Base-by-base conservation (phyloP, 2,888 invertebrate genomes). In the Calameuta filiformis region DNA sequence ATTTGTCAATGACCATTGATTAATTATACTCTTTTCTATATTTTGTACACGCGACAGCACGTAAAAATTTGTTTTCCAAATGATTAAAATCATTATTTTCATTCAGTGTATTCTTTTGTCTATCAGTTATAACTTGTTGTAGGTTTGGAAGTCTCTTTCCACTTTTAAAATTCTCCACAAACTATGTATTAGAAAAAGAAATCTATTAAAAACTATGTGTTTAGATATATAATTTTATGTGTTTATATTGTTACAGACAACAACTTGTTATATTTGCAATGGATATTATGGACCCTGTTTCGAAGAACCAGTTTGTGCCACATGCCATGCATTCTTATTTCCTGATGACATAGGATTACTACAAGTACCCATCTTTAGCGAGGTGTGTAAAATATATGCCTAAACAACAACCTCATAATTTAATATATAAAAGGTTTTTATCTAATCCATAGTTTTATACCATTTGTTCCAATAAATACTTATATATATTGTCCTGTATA, bases 231-330 rank as follows among this genome's bases (percentile, higher is more conserved):
- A 9, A 56, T 56, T 56, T 56, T 56, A 56, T 56, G 15, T 40
- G 23, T 23, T 23, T 79, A 30, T 77, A 69, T 73, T 75, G 11
- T 89, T 93, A 31, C 92, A 96, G 96, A 94, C 95, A 89, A 92
- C 93, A 33, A 92, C 94, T 75, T 98, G 98, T 90, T 95, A 95
- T 88, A 94, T 96, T 78, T 98, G 98, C 89, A 96, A 96, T 92
- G 98, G 98, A 23, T 98, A 96, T 90, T 98, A 98, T 90, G 98
- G 98, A 0, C 96, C 97, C 0, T 97, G 96, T 91, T 98, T 96
- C 90, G 97, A 96, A 37, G 97, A 98, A 90, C 98, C 98, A 12
- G 95, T 98, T 0, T 98, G 98, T 91, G 95, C 96, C 30, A 97
- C 97, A 0, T 98, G 98, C 87, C 98, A 98, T 90, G 94, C 97